Evolutionary conservation across 2,797 vertebrate species (phyloP).

Genomic region (Chloroceryle inda): DNA sequence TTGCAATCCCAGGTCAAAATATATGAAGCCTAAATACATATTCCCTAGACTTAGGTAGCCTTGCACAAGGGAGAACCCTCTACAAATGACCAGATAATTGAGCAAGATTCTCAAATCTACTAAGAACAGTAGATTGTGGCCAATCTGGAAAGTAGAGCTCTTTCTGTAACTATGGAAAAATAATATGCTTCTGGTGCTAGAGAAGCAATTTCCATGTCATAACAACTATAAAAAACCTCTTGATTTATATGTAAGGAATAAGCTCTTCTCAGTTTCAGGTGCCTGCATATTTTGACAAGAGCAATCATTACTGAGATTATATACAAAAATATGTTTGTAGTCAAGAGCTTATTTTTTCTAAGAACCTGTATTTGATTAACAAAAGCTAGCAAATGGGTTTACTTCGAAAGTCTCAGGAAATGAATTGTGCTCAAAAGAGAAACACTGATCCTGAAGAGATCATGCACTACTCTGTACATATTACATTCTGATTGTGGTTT

Average conservation of each 20-base stretch:
- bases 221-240: neutral
- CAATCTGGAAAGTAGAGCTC: neutral
- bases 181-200: neutral
- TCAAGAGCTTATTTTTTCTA: neutral
- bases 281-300: slow-evolving; percentile 6
- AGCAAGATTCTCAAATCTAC: neutral
- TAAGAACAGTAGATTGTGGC: neutral
- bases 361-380: neutral
- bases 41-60: neutral
- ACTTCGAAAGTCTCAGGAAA: neutral
- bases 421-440: neutral
- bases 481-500: neutral
- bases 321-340: neutral
- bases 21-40: neutral
- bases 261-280: neutral
- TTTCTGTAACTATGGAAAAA: neutral
- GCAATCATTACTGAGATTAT: neutral
- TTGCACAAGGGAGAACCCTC: neutral
- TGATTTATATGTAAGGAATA: neutral
- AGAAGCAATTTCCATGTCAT: neutral
- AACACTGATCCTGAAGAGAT: neutral
- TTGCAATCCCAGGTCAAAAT: neutral
- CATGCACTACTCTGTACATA: neutral
- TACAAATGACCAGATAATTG: neutral
- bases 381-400: neutral